Evolutionary conservation across 2,113 vertebrate genomes (phyloP), one percentile per base, ranked within the genome.

Genomic region (Syngnathus floridae): DNA sequence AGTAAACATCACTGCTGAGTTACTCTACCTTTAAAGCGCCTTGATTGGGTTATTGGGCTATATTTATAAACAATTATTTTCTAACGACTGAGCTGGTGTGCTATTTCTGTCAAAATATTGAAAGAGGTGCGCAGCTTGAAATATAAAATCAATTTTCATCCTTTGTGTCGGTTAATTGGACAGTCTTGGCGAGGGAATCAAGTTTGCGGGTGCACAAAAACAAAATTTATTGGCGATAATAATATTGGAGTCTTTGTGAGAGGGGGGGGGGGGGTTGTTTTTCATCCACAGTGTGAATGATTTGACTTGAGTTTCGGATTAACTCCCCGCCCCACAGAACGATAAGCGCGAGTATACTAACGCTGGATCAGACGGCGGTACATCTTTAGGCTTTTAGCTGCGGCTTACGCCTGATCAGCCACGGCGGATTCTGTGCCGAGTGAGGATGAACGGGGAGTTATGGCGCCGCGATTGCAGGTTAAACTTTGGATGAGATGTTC

Each of bases 331-430:
- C 56, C 56, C 16, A 11, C 17, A n/a, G 31, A 58, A 58, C 12
- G 56, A 37, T 37, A 36, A 58, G 17, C 35, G 38, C 35, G 10
- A 37, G 56, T 58, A 58, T 16, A 37, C 36, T 38, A 37, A 38
- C 56, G 31, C 56, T 4, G 35, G 56, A 58, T 58, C 31, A 37
- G 56, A 58, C 36, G 37, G 56, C 36, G 37, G 56, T 37, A 19
- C 56, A 58, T 58, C 56, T 58, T n/a, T 19, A 8, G 35, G 56
- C 35, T 58, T 58, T 58, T 58, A 58, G 56, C 35, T 14, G 35
- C 16, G 35, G 35, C 56, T 58, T 58, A 58, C 17, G 17, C 35
- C 19, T 38, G 37, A 58, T 58, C 56, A 38, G 56, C 35, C 35
- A 37, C 35, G 7, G 35, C 17, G 35, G 56, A 58, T 58, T 19